Evolutionary conservation across 2,797 vertebrate species (phyloP), one percentile per base, ranked within the genome.

Genomic region (Phataginus tetradactyla): DNA sequence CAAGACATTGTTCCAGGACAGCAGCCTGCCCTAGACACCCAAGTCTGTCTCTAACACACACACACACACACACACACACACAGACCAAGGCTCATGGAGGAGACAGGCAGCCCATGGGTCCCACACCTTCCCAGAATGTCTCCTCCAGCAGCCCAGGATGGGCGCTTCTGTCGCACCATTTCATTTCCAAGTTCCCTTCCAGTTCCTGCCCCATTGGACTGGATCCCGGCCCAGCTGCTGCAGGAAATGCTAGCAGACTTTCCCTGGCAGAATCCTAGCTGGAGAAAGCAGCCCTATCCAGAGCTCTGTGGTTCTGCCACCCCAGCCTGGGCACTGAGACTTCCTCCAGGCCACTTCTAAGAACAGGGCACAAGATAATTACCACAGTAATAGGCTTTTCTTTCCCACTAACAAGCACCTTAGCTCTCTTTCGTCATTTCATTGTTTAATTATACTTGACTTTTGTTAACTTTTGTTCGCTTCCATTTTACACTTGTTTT

Each of bases 371-470:
- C 42, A 10, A 27, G 18, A 27, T 17, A 34, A 29, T 1, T 29
- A 17, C 83, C 77, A 53, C 4, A 25, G 27, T 12, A 45, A 61
- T 2, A 10, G 80, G 55, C 9, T 39, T 77, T 34, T 45, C 29
- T 53, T 75, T 77, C 78, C 34, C 77, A 74, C 66, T 63, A 86
- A 55, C 32, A 8, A 39, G 86, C 63, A 20, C 49, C 45, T 83
- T 8, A 42, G n/a, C 20, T 59, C n/a, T 78, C 87, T 23, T 23
- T 6, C 29, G 34, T 45, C 63, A 14, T 39, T 79, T 61, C 53
- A 6, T 4, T 66, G 49, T 63, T 57, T 45, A 32, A 39, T 27
- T 20, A 20, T 3, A 5, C 18, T 42, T 83, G 69, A 42, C n/a
- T 14, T 15, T 3, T 7, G 45, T 7, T 77, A 20, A 39, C 90